phyloP scores from a whole-genome alignment of 2,113 vertebrate genomes.

The Acanthochromis polyacanthus region DNA sequence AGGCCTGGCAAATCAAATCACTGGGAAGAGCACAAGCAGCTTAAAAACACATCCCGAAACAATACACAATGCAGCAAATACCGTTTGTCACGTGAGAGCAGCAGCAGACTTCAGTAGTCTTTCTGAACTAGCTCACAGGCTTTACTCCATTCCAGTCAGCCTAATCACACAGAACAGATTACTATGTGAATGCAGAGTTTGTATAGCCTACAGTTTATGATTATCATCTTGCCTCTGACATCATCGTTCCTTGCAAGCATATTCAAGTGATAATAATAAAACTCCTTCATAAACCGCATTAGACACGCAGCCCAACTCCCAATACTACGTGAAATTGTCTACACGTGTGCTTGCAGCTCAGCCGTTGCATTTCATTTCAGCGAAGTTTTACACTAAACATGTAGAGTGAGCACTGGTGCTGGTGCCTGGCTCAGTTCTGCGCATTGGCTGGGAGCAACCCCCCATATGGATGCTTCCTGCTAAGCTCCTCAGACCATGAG shows the following conservation, averaged over 20 bases:
- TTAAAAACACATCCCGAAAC: not conserved
- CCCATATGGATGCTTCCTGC: not conserved
- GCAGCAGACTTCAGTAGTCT: conserved; percentile 2
- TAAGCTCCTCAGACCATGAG: not conserved
- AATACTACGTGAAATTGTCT: conserved; percentile 6
- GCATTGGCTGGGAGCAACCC: not conserved
- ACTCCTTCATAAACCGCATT: conserved; percentile 1
- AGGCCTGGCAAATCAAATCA: not conserved
- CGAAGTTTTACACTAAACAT: not conserved
- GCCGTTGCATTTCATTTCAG: not conserved
- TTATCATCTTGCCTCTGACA: conserved; percentile 28
- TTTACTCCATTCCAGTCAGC: not conserved
- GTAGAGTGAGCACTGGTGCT: not conserved
- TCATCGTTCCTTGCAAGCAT: conserved; percentile 26
- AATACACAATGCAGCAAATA: not conserved
- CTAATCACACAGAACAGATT: conserved; percentile 23
- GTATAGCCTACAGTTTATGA: conserved; percentile 21
- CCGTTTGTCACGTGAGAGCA: not conserved
- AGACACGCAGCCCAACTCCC: not conserved
- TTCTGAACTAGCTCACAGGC: conserved; percentile 10
- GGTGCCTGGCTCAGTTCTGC: not conserved
- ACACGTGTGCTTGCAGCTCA: not conserved
- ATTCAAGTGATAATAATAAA: conserved; percentile 17
- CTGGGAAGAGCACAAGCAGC: not conserved
- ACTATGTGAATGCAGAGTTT: conserved; percentile 30